A percentile compares a stretch with the other conserved stretches of the same genome.
Conservation (phyloP, 2,888 invertebrate genomes). For the Laspeyria flexula region DNA sequence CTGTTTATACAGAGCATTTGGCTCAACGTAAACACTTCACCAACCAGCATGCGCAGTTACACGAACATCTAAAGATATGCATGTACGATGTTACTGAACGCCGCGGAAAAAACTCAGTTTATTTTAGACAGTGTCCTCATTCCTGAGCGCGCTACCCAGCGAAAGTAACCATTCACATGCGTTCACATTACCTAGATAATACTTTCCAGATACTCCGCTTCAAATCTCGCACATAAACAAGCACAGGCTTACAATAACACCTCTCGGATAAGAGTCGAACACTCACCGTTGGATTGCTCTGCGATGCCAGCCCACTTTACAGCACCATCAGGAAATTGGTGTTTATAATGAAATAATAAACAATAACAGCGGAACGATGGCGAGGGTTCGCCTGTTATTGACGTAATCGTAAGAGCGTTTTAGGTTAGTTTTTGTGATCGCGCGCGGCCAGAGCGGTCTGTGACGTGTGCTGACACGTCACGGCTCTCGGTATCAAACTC, state of each 20-base stretch:
- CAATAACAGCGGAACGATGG: conserved; percentile 60
- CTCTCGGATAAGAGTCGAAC: conserved; percentile 37
- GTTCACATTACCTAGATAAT: conserved; percentile 61
- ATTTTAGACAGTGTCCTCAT: conserved; percentile 78
- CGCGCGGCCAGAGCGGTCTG: conserved; percentile 41
- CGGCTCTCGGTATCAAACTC: conserved; percentile 42
- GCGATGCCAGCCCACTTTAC: conserved; percentile 43
- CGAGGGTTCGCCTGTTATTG: conserved; percentile 55
- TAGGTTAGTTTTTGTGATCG: conserved; percentile 50
- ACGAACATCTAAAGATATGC: conserved; percentile 35
- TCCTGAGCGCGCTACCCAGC: conserved; percentile 62
- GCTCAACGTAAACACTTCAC: conserved; percentile 37
- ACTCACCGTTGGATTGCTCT: conserved; percentile 71
- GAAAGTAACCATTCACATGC: conserved; percentile 67
- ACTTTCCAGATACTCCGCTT: conserved; percentile 49
- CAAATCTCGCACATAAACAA: conserved; percentile 44
- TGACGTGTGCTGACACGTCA: conserved; percentile 39
- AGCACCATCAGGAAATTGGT: conserved; percentile 58
- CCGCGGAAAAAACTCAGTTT: conserved; percentile 68
- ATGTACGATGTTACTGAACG: conserved; percentile 47
- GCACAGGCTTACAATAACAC: conserved; percentile 47
- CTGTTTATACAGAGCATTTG: conserved; percentile 29
- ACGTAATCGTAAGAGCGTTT: conserved; percentile 58
- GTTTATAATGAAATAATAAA: conserved; percentile 58
- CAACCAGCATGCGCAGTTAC: conserved; percentile 32